Evolutionary conservation across 1,140 invertebrate genomes (phyloP).

Genomic region (Drosophila arizonae): DNA sequence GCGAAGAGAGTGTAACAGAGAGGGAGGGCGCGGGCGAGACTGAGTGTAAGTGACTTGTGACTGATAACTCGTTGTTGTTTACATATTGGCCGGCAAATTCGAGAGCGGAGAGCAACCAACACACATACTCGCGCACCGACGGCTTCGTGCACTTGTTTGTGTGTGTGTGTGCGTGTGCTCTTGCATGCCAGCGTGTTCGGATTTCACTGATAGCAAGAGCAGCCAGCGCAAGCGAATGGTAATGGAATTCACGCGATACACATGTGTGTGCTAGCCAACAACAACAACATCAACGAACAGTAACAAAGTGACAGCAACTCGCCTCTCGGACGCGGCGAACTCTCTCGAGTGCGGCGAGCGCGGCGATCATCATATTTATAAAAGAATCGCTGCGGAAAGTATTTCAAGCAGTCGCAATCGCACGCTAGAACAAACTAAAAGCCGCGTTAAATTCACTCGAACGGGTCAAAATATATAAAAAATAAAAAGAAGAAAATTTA

Average conservation of each 20-base stretch:
- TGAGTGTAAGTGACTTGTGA: conserved; percentile 28
- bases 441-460: neutral
- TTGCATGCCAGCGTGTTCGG: conserved; percentile 59
- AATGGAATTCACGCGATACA: conserved; percentile 76
- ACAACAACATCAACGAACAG: conserved; percentile 10
- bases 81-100: conserved; percentile 70
- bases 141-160: neutral
- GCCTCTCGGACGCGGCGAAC: conserved; percentile 18
- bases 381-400: conserved; percentile 67
- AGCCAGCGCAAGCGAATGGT: conserved; percentile 27
- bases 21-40: conserved; percentile 6
- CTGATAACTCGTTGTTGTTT: conserved; percentile 74
- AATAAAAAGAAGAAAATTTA: conserved; percentile 13
- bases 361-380: conserved; percentile 68
- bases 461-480: neutral
- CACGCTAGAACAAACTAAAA: conserved; percentile 68
- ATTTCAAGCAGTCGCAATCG: conserved; percentile 77
- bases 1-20: conserved; percentile 1
- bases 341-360: conserved; percentile 27
- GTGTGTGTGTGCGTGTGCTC: conserved; percentile 15
- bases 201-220: conserved; percentile 67
- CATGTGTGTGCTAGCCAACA: conserved; percentile 47
- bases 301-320: conserved; percentile 18
- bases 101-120: conserved; percentile 44
- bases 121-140: conserved; percentile 10